phyloP scores from a whole-genome alignment of 64 coral and sea anemone species.

The Orbicella faveolata region DNA sequence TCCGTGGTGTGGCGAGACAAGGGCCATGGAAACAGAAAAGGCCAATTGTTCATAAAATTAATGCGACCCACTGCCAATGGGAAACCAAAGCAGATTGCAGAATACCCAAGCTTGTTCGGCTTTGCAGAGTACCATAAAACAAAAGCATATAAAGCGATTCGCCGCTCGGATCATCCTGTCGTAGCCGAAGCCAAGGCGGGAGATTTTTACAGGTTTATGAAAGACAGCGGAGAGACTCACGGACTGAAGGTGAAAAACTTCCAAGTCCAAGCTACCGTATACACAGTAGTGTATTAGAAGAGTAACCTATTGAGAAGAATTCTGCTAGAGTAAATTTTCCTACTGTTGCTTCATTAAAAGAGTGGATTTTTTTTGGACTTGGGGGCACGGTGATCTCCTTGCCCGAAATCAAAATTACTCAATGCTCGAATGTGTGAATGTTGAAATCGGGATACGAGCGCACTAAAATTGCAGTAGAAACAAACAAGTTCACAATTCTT shows the following conservation, averaged over 20 bases:
- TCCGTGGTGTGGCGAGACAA: slow-evolving; percentile 53
- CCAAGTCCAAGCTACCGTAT: not conserved
- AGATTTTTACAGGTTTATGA: slow-evolving; percentile 71
- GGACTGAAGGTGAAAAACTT: slow-evolving; percentile 49
- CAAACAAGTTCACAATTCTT: too few relatives aligned
- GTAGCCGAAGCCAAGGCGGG: slow-evolving; percentile 32
- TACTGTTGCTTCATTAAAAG: too few relatives aligned
- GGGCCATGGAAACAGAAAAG: slow-evolving; percentile 58
- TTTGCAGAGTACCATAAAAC: slow-evolving; percentile 44
- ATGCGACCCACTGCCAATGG: slow-evolving; percentile 18
- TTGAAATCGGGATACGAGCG: too few relatives aligned
- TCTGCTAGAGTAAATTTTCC: too few relatives aligned
- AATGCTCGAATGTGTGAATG: too few relatives aligned
- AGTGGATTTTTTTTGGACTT: too few relatives aligned
- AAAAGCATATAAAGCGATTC: not conserved
- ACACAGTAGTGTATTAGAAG: not conserved
- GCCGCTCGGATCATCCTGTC: slow-evolving; percentile 11
- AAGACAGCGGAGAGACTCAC: slow-evolving; percentile 64
- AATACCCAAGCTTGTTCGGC: slow-evolving; percentile 42
- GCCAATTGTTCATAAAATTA: slow-evolving; percentile 40
- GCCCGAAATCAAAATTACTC: too few relatives aligned
- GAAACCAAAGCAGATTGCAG: slow-evolving; percentile 5
- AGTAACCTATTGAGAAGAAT: too few relatives aligned
- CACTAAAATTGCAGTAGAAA: too few relatives aligned
- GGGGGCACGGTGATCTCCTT: too few relatives aligned